Percentiles rank a stretch among this genome's conserved stretches.
Evolutionary conservation across 2,113 vertebrate species (phyloP).

Genomic region (Dicaeum eximium): DNA sequence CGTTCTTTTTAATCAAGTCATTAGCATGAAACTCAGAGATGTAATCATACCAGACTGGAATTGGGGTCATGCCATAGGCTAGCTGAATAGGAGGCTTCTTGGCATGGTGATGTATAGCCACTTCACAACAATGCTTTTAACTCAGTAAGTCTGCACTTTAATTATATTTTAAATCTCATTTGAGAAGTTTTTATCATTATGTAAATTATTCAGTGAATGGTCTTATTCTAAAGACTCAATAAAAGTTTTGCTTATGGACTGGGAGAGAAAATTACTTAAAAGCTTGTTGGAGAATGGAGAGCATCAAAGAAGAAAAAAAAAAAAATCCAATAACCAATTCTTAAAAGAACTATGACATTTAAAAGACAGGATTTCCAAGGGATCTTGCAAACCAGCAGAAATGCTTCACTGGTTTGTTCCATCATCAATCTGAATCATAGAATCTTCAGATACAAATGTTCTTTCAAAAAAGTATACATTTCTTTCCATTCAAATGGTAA

Average conservation of each 20-base stretch:
- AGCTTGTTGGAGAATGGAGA: neutral
- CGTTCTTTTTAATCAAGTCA: constrained; percentile 67
- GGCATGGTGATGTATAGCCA: constrained; percentile 65
- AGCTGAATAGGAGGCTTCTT: constrained; percentile 56
- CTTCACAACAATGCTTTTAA: constrained; percentile 50
- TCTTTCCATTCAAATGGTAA: neutral
- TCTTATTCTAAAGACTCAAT: constrained; percentile 38
- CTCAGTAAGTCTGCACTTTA: constrained; percentile 63
- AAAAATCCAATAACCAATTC: neutral
- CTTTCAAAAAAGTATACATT: neutral
- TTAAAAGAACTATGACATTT: neutral
- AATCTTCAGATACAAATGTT: neutral
- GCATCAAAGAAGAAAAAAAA: neutral
- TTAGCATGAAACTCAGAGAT: constrained; percentile 73
- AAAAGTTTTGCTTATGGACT: constrained; percentile 44
- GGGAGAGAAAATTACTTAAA: constrained; percentile 32
- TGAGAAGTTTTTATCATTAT: constrained; percentile 70
- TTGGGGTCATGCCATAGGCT: constrained; percentile 69
- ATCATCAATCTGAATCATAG: neutral
- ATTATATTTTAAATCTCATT: constrained; percentile 72
- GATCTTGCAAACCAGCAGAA: neutral
- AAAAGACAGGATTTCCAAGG: neutral
- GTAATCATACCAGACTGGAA: constrained; percentile 70
- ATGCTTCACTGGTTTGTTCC: neutral
- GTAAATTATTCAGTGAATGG: constrained; percentile 63